phyloP scores from a whole-genome alignment of 2,888 invertebrate genomes.

The Chloroclysta siterata region DNA sequence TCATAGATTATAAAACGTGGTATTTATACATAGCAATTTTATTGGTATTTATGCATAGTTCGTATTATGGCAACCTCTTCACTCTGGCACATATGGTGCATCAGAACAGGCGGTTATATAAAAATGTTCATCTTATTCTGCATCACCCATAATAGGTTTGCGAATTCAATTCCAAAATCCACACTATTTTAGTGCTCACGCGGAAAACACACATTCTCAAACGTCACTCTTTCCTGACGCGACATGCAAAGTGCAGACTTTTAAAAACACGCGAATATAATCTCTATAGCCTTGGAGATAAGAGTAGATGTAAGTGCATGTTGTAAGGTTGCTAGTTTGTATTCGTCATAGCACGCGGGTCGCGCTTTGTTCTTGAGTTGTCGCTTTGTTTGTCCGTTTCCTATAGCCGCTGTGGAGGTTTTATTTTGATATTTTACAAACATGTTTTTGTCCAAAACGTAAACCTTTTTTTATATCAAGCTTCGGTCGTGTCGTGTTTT shows the following conservation, averaged over 20 bases:
- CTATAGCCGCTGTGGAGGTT: slow-evolving; percentile 52
- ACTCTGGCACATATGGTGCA: background rate
- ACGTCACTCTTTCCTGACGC: slow-evolving; percentile 50
- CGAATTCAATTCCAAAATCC: slow-evolving; percentile 52
- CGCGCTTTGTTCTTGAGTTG: slow-evolving; percentile 66
- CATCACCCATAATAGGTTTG: slow-evolving; percentile 3
- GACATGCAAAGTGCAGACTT: slow-evolving; percentile 26
- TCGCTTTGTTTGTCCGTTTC: slow-evolving; percentile 64
- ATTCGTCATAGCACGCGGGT: slow-evolving; percentile 60
- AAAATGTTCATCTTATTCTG: too few species aligned
- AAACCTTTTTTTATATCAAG: too few species aligned
- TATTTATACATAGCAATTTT: too few species aligned
- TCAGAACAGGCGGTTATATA: background rate
- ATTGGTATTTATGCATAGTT: too few species aligned
- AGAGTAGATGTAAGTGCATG: slow-evolving; percentile 30
- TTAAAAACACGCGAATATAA: slow-evolving; percentile 32
- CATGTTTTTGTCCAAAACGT: slow-evolving; percentile 44
- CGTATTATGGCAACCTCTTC: too few species aligned
- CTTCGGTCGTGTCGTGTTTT: too few species aligned
- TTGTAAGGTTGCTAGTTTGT: slow-evolving; percentile 49
- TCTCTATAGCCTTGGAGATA: slow-evolving; percentile 36
- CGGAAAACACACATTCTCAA: slow-evolving; percentile 58
- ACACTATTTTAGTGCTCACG: slow-evolving; percentile 44
- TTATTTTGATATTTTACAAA: slow-evolving; percentile 61
- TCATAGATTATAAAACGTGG: too few species aligned